A percentile compares a stretch with the other conserved stretches of the same genome.
Conservation (phyloP, 2,888 invertebrate species). For the Archips xylosteana region DNA sequence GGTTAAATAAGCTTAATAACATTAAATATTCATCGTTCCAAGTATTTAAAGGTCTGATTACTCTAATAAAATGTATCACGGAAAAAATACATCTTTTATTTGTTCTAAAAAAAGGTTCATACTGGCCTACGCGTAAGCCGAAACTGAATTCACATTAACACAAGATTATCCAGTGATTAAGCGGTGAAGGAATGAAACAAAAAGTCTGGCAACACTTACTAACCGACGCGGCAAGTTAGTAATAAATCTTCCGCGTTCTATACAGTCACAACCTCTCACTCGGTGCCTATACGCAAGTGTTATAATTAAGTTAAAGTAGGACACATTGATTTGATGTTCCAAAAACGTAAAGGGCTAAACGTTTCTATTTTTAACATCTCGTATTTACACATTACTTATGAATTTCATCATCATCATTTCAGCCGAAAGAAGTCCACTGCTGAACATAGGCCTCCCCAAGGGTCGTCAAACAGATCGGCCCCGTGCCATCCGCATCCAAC, state of each 20-base stretch:
- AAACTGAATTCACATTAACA: constrained; percentile 74
- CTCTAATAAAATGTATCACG: no score
- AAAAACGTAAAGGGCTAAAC: neutral
- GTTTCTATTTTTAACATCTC: no score
- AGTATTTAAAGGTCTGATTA: constrained; percentile 1
- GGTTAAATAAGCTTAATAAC: neutral
- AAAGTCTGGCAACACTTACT: constrained; percentile 74
- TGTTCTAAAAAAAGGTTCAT: neutral
- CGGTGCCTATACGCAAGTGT: constrained; percentile 76
- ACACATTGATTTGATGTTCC: constrained; percentile 54
- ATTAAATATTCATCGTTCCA: neutral
- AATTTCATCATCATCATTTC: no score
- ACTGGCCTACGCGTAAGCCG: constrained; percentile 34
- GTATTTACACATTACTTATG: no score
- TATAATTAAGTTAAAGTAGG: constrained; percentile 80
- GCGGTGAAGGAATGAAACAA: constrained; percentile 74
- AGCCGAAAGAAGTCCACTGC: no score
- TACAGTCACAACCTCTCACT: constrained; percentile 70
- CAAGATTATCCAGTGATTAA: constrained; percentile 80
- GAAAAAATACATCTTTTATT: neutral
- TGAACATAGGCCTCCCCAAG: no score
- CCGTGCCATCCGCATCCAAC: no score
- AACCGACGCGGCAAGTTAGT: constrained; percentile 76
- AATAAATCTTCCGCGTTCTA: constrained; percentile 76
- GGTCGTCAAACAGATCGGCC: no score